A percentile compares a stretch with the other conserved stretches of the same genome.
Conservation (phyloP, 2,888 invertebrate species). For the Periphyllus acericola region DNA sequence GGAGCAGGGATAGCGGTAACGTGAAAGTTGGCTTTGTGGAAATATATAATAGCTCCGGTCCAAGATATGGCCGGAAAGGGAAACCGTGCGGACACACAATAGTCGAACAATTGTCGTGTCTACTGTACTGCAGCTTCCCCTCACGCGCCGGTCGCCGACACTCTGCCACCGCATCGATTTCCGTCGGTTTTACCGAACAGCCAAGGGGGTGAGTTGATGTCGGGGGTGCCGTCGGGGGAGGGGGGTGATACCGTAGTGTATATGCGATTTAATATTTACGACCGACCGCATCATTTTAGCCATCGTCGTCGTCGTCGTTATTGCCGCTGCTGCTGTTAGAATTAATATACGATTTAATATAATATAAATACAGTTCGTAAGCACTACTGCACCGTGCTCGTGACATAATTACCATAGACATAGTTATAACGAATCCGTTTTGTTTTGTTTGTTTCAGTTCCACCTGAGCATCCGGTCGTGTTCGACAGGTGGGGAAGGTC, state of each 20-base stretch:
- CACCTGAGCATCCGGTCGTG: conserved; percentile 86
- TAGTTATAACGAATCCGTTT: background rate
- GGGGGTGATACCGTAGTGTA: background rate
- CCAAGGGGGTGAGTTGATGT: background rate
- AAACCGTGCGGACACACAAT: conserved; percentile 56
- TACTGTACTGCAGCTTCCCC: background rate
- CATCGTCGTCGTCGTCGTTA: background rate
- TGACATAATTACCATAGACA: background rate
- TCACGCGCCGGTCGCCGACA: background rate
- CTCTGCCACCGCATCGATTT: conserved; percentile 44
- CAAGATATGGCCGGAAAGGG: conserved; percentile 59
- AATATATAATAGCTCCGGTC: conserved; percentile 59
- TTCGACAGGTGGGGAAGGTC: conserved; percentile 86
- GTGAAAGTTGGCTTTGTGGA: conserved; percentile 53
- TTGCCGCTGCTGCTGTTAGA: background rate
- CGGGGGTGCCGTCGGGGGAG: background rate
- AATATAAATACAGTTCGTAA: background rate
- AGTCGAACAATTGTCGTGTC: conserved; percentile 55
- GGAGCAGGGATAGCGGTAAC: background rate
- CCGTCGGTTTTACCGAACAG: conserved; percentile 3
- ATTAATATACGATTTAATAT: background rate
- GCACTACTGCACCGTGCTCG: background rate
- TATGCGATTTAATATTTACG: conserved; percentile 44
- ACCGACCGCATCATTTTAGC: background rate
- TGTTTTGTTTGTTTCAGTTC: conserved; percentile 74